phyloP scores from a whole-genome alignment of 37 sponge, comb jelly and placozoan genomes.

The Tethya wilhelma region DNA sequence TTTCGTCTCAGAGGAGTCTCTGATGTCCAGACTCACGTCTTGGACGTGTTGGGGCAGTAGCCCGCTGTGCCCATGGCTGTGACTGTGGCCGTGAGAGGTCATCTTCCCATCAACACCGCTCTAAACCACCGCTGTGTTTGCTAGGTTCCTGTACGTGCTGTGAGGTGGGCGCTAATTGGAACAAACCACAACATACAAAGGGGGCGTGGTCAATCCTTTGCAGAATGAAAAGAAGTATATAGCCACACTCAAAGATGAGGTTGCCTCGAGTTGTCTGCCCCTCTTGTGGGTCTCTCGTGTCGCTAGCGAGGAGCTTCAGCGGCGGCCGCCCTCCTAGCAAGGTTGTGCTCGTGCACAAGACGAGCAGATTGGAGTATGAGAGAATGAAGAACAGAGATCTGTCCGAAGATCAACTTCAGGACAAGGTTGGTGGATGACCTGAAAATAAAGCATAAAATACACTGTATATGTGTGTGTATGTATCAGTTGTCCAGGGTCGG shows the following conservation, averaged over 20 bases:
- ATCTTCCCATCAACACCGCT: not conserved
- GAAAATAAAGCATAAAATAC: not conserved
- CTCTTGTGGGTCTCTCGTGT: not conserved
- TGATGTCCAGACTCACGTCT: constrained; percentile 42
- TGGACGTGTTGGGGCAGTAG: constrained; percentile 69
- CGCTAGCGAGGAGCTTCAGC: not conserved
- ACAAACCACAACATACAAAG: not conserved
- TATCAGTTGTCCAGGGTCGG: constrained; percentile 44
- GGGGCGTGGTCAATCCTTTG: not conserved
- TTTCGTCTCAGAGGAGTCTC: constrained; percentile 32
- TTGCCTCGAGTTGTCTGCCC: not conserved
- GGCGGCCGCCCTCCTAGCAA: constrained; percentile 23
- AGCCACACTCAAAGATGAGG: not conserved
- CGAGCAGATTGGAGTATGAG: constrained; percentile 59
- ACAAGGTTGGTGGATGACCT: constrained; percentile 15
- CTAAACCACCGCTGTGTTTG: not conserved
- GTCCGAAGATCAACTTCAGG: constrained; percentile 25
- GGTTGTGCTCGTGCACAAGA: constrained; percentile 62
- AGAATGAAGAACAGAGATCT: not conserved
- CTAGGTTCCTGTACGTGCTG: not conserved
- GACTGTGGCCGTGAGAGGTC: not conserved
- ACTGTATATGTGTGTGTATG: not conserved
- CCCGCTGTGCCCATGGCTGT: not conserved
- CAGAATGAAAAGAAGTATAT: not conserved
- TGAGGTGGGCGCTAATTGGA: constrained; percentile 18